Percentiles rank a stretch among this genome's conserved stretches.
Evolutionary conservation across 2,797 vertebrate genomes (phyloP).

Genomic region (Rhinoraja longicauda): DNA sequence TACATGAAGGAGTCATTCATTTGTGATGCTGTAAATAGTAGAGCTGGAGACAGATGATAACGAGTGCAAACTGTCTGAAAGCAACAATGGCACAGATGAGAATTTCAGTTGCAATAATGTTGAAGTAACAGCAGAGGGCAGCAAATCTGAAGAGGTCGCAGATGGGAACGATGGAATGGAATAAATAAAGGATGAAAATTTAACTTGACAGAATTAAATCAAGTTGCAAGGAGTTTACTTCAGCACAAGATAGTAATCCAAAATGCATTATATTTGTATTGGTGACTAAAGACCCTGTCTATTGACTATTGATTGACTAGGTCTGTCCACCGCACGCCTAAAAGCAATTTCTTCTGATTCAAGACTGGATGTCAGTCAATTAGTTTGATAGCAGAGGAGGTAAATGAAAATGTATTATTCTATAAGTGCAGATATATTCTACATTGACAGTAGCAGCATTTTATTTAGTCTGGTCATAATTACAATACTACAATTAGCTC

Average conservation of each 20-base stretch:
- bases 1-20: too few relatives aligned
- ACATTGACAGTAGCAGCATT: too few relatives aligned
- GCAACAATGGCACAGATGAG: not conserved
- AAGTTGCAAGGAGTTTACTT: not conserved
- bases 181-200: not conserved
- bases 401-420: too few relatives aligned
- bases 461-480: too few relatives aligned
- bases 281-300: not conserved
- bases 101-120: not conserved
- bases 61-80: not conserved
- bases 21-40: not conserved
- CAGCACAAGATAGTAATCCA: not conserved
- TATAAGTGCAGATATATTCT: too few relatives aligned
- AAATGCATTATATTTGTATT: not conserved
- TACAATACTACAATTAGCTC: too few relatives aligned
- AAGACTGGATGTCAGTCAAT: not conserved
- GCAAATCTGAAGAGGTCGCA: not conserved
- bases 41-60: not conserved
- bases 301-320: too few relatives aligned
- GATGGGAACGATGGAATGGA: not conserved
- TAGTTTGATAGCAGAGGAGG: not conserved
- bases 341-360: not conserved
- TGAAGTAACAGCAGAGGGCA: not conserved
- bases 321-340: not conserved
- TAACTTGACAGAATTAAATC: not conserved